These are phyloP conservation scores for Caranx melampygus DNA, from an alignment of 2,113 vertebrate species.

Conservation along the genomic window DNA sequence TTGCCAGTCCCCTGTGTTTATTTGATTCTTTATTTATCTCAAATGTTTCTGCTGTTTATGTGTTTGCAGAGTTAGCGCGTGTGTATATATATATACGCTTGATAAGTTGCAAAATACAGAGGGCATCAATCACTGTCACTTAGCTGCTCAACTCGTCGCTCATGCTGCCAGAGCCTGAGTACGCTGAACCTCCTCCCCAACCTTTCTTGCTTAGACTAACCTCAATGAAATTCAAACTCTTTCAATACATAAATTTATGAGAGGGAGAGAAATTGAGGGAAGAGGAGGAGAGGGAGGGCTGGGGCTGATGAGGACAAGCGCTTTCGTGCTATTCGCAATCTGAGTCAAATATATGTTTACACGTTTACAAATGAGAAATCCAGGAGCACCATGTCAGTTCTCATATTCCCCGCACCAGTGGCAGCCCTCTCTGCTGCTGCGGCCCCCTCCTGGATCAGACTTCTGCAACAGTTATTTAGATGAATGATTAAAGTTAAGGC, in stretches of 20 bases:
- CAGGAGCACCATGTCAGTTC: slow-evolving; percentile 74
- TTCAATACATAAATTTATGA: slow-evolving; percentile 78
- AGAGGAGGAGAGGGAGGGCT: neutral
- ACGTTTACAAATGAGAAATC: slow-evolving; percentile 81
- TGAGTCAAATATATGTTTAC: slow-evolving; percentile 78
- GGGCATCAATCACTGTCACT: slow-evolving; percentile 90
- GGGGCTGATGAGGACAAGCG: slow-evolving; percentile 43
- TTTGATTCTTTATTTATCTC: slow-evolving; percentile 77
- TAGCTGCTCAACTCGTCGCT: slow-evolving; percentile 72
- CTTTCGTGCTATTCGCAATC: slow-evolving; percentile 63
- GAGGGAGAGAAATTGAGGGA: slow-evolving; percentile 10
- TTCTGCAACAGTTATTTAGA: slow-evolving; percentile 85
- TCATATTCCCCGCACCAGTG: slow-evolving; percentile 68
- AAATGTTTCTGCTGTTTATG: slow-evolving; percentile 73
- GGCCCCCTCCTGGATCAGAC: slow-evolving; percentile 57
- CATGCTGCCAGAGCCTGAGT: slow-evolving; percentile 62
- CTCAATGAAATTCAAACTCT: slow-evolving; percentile 76
- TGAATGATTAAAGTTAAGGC: slow-evolving; percentile 87
- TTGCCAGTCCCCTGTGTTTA: slow-evolving; percentile 64
- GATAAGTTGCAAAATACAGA: slow-evolving; percentile 75
- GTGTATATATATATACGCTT: slow-evolving; percentile 39
- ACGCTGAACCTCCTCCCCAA: slow-evolving; percentile 32
- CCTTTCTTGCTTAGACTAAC: slow-evolving; percentile 58
- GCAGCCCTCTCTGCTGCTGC: slow-evolving; percentile 65
- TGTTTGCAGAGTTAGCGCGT: slow-evolving; percentile 49